Evolutionary conservation across 2,888 invertebrate species (phyloP), one percentile per base, ranked within the genome.

Genomic region (Autographa gamma): DNA sequence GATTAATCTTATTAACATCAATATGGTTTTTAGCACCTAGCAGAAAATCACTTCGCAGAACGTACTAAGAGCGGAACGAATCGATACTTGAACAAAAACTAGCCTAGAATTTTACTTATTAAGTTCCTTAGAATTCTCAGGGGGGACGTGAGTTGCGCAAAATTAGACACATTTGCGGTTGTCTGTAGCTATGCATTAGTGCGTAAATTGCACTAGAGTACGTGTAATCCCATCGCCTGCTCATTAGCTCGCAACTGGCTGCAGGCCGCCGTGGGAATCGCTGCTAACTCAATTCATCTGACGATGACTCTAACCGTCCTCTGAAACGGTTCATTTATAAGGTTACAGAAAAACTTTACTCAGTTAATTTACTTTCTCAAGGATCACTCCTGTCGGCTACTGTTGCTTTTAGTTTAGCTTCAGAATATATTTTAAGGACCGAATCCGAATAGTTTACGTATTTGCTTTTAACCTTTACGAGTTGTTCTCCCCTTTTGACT

Each of bases 191-290:
- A 88, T 87, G 89, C 91, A 92, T 90, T 92, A 90, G 91, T 88
- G 93, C 91, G 90, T 93, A 92, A 94, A 92, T 92, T 93, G 89
- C 90, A 89, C 86, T 85, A 90, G 88, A 86, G 80, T 73, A 79
- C 75, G 82, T 88, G 91, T 91, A 92, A 94, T 93, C 89, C 90
- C 90, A 93, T 93, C 92, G 89, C 89, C 84, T 87, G 85, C 90
- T 91, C 92, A 93, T 94, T 93, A 92, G 81, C 87, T 88, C 87
- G 88, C 89, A 89, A 88, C 79, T 83, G 83, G 85, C 85, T 82
- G 83, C 85, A 77, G 79, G 78, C 80, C 78, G 78, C 86, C 94
- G 94, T 95, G 95, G 92, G 95, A 95, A 94, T 69, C 83, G 83
- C 68, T 79, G 74, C 86, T 87, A 86, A 89, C 85, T 81, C 88